A percentile compares a stretch with the other conserved stretches of the same genome.
These are phyloP conservation scores for Celastrina argiolus DNA, from an alignment of 2,888 invertebrate genomes.

Conservation along the genomic window DNA sequence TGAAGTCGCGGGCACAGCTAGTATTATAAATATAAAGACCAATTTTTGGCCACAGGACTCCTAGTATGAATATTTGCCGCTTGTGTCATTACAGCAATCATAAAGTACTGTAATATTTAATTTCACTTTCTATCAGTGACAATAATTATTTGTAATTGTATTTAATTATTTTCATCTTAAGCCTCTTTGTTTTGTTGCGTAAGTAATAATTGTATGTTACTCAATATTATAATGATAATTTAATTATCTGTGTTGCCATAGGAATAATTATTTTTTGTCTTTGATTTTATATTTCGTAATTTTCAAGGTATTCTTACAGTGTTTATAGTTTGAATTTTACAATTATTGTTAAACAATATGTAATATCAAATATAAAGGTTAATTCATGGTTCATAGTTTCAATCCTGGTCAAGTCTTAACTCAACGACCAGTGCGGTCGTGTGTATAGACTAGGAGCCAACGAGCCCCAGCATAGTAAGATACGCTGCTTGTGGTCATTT, in stretches of 20 bases:
- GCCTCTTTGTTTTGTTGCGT: not conserved
- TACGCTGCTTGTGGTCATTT: no score
- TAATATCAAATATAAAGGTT: no score
- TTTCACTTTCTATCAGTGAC: not conserved
- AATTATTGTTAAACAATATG: not conserved
- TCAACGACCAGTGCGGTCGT: no score
- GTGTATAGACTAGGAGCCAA: no score
- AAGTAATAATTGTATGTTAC: not conserved
- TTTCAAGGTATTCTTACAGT: not conserved
- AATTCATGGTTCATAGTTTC: no score
- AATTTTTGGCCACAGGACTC: no score
- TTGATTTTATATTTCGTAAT: not conserved
- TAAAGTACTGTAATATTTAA: not conserved
- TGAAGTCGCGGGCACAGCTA: no score
- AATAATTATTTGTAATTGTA: not conserved
- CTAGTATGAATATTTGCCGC: no score
- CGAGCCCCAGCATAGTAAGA: no score
- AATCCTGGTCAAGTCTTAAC: no score
- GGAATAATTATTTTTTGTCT: not conserved
- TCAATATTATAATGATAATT: not conserved
- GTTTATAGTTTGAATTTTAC: no score
- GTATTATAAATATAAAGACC: no score
- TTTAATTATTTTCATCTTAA: not conserved
- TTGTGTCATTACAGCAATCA: not conserved
- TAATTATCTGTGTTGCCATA: not conserved